These are phyloP conservation scores for Myotis myotis DNA, from an alignment of 2,797 vertebrate genomes.

Conservation along the genomic window DNA sequence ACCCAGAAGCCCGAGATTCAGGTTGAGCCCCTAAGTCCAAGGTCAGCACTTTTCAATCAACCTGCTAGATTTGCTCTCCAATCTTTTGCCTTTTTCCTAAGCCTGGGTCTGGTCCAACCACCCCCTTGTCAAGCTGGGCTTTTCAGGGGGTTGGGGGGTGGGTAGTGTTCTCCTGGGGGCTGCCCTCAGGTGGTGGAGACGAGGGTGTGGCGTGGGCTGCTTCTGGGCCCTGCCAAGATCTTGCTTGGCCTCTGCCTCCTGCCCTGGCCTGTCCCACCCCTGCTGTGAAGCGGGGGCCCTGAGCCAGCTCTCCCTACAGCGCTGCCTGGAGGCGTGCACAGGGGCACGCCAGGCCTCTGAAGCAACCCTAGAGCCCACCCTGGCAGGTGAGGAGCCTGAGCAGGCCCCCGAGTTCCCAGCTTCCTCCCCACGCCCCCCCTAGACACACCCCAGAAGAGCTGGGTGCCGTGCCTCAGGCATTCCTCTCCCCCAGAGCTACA, in stretches of 20 bases:
- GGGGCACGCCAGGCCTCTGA: neutral
- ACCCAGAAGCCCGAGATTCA: neutral
- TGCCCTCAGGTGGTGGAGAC: neutral
- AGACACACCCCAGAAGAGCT: neutral
- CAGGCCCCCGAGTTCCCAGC: neutral
- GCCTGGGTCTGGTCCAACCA: neutral
- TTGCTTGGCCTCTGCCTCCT: neutral
- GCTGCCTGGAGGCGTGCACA: conserved; percentile 68
- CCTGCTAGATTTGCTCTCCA: neutral
- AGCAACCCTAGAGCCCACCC: conserved; percentile 71
- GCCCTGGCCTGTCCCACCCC: neutral
- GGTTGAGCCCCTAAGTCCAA: neutral
- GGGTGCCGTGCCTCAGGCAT: neutral
- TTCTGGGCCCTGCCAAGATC: neutral
- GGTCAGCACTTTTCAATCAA: conserved; percentile 7
- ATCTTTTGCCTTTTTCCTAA: neutral
- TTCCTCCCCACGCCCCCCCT: too few relatives aligned
- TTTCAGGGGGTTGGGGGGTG: neutral
- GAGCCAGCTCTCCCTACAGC: conserved; percentile 60
- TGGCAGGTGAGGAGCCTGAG: conserved; percentile 75
- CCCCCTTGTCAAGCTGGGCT: neutral
- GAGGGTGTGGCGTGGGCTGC: neutral
- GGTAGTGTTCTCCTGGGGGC: neutral
- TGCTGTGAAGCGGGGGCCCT: neutral
- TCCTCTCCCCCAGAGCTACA: conserved; percentile 81